phyloP scores from a whole-genome alignment of 1,140 invertebrate genomes.

The Manduca sexta region DNA sequence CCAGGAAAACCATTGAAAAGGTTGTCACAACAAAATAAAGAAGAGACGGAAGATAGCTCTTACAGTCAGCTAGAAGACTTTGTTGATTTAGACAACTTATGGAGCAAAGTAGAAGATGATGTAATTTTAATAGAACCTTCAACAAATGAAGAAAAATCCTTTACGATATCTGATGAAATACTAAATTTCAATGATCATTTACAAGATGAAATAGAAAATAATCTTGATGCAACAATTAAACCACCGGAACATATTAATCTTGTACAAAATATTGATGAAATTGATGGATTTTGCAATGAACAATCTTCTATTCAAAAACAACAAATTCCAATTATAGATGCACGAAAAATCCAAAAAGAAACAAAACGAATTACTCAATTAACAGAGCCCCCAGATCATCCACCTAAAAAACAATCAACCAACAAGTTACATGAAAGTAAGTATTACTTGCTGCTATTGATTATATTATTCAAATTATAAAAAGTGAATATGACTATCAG shows the following conservation, averaged over 20 bases:
- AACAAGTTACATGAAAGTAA: not conserved
- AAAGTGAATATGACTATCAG: too few relatives aligned
- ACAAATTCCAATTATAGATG: not conserved
- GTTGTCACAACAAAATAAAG: slow-evolving; percentile 11
- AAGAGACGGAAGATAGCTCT: slow-evolving; percentile 35
- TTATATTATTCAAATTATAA: too few relatives aligned
- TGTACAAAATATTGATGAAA: slow-evolving; percentile 9
- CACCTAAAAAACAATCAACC: slow-evolving; percentile 1
- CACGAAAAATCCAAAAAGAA: not conserved
- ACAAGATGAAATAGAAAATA: not conserved
- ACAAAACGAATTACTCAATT: not conserved
- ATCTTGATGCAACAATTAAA: not conserved
- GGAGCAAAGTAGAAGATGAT: slow-evolving; percentile 16
- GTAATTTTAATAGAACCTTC: slow-evolving; percentile 15
- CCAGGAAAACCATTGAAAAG: slow-evolving; percentile 46
- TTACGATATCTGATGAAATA: too few relatives aligned
- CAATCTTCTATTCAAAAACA: not conserved
- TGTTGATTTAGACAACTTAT: not conserved
- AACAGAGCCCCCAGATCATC: not conserved
- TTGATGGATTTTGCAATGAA: slow-evolving; percentile 15
- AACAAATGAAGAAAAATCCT: too few relatives aligned
- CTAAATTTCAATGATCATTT: too few relatives aligned
- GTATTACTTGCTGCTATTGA: too few relatives aligned
- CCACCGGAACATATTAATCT: not conserved
- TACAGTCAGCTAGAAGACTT: slow-evolving; percentile 57